These are phyloP conservation scores for Meloidogyne floridensis DNA, from an alignment of 1,140 invertebrate species.

Conservation along the genomic window DNA sequence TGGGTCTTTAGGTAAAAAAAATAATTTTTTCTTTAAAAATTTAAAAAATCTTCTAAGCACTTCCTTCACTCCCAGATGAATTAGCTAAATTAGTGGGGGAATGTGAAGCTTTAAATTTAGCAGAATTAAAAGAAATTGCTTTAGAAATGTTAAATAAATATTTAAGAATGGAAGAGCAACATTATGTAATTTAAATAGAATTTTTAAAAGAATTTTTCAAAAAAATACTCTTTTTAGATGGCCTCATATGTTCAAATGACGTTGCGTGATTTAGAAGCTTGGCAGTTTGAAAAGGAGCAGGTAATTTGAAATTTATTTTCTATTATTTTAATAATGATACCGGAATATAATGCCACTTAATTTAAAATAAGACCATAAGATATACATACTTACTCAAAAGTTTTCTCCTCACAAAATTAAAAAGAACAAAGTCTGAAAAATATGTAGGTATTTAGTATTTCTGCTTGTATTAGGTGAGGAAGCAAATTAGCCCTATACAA, in stretches of 20 bases:
- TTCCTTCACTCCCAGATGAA: slow-evolving; percentile 64
- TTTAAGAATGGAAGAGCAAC: slow-evolving; percentile 62
- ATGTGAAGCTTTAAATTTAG: slow-evolving; percentile 63
- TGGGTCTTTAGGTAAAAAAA: slow-evolving; percentile 40
- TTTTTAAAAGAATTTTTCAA: not conserved
- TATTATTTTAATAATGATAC: not conserved
- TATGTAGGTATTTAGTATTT: too few species aligned
- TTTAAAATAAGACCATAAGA: not conserved
- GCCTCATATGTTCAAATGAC: slow-evolving; percentile 60
- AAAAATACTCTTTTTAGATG: slow-evolving; percentile 14
- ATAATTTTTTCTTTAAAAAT: not conserved
- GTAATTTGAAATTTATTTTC: slow-evolving; percentile 21
- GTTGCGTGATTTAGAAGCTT: slow-evolving; percentile 59
- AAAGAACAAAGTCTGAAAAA: too few species aligned
- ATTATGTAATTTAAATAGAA: slow-evolving; percentile 46
- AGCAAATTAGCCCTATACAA: too few species aligned
- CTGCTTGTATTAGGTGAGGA: too few species aligned
- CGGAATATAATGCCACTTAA: not conserved
- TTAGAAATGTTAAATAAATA: slow-evolving; percentile 63
- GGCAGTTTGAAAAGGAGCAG: slow-evolving; percentile 64
- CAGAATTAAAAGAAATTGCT: slow-evolving; percentile 60
- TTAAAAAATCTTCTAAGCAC: slow-evolving; percentile 32
- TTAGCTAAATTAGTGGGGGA: slow-evolving; percentile 64
- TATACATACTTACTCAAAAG: too few species aligned
- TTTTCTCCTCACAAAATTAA: too few species aligned